These are phyloP conservation scores for Bombus sylvicola DNA, from an alignment of 1,140 invertebrate genomes.

Conservation along the genomic window DNA sequence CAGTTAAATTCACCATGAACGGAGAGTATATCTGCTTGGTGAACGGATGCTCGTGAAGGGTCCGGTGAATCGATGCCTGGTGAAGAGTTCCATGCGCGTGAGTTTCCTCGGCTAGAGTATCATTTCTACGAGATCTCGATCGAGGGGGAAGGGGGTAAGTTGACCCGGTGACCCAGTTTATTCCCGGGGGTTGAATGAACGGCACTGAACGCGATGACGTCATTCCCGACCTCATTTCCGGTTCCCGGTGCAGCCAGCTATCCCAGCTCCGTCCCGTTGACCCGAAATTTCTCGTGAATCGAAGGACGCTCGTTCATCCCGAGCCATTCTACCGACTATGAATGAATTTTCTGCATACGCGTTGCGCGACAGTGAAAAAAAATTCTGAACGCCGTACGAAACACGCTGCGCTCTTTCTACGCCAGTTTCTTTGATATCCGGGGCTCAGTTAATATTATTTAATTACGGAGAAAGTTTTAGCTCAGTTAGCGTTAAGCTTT, in stretches of 20 bases:
- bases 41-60: not conserved
- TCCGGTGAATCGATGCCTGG: not conserved
- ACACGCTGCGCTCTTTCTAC: not conserved
- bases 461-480: not conserved
- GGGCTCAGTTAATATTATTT: not conserved
- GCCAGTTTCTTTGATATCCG: not conserved
- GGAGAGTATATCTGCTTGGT: not conserved
- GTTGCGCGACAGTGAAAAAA: slow-evolving; percentile 9
- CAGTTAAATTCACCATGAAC: not conserved
- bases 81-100: not conserved
- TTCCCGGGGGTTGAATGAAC: slow-evolving; percentile 77
- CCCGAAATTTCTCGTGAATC: slow-evolving; percentile 75
- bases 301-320: slow-evolving; percentile 75
- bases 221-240: slow-evolving; percentile 78
- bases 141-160: slow-evolving; percentile 26
- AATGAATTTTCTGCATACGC: slow-evolving; percentile 62
- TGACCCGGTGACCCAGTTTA: slow-evolving; percentile 71
- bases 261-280: slow-evolving; percentile 70
- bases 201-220: slow-evolving; percentile 73
- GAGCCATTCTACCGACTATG: slow-evolving; percentile 55
- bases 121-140: slow-evolving; percentile 32
- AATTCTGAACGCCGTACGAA: not conserved
- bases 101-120: slow-evolving; percentile 25
- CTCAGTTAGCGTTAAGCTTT: not conserved
- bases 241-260: slow-evolving; percentile 73